phyloP scores from a whole-genome alignment of 1,140 invertebrate species.

The Aphidius gifuensis region DNA sequence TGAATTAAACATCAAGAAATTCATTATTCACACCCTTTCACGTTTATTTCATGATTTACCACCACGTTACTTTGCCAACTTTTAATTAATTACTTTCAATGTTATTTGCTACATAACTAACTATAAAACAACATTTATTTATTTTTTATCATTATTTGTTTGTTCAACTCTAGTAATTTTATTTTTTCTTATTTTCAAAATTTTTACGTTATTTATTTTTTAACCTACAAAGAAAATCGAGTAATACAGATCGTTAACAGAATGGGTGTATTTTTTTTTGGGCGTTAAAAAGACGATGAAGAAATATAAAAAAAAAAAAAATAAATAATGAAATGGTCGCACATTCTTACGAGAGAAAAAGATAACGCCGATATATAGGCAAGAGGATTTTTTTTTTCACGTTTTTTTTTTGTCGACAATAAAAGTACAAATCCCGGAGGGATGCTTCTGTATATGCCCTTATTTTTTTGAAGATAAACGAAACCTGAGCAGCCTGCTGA shows the following conservation, averaged over 20 bases:
- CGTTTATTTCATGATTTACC: too few relatives aligned
- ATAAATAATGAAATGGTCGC: too few relatives aligned
- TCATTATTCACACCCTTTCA: background rate
- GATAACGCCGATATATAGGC: background rate
- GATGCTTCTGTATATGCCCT: conserved; percentile 33
- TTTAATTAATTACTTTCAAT: conserved; percentile 26
- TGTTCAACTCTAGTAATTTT: background rate
- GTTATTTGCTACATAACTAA: conserved; percentile 19
- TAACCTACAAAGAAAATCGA: too few relatives aligned
- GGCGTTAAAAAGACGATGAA: background rate
- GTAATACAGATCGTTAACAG: too few relatives aligned
- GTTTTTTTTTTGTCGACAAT: background rate
- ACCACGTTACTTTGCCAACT: conserved; percentile 17
- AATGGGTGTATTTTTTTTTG: background rate
- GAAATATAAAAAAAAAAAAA: too few relatives aligned
- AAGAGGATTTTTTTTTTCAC: conserved; percentile 8
- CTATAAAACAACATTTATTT: conserved; percentile 1
- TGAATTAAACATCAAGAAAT: too few relatives aligned
- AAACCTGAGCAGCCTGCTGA: conserved; percentile 24
- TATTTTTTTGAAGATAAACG: conserved; percentile 30
- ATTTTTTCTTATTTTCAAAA: conserved; percentile 6
- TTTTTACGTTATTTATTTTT: background rate
- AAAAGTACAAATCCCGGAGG: conserved; percentile 25
- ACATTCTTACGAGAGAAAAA: background rate
- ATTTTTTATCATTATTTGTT: conserved; percentile 8